Evolutionary conservation across 2,888 invertebrate genomes (phyloP), one percentile per base, ranked within the genome.

Genomic region (Caenorhabditis imperialis): DNA sequence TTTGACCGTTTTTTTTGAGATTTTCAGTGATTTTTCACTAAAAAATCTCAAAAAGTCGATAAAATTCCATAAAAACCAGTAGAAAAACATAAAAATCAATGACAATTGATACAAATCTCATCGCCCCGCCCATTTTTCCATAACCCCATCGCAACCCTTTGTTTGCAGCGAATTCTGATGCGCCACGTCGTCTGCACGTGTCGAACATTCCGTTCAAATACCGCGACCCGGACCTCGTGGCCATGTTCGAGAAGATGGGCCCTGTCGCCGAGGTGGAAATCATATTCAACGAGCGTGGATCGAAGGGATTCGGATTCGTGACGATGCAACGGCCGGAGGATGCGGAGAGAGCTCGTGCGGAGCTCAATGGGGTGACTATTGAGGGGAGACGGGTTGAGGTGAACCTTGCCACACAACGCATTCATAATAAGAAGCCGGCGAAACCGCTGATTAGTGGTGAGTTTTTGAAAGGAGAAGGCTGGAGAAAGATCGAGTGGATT

Each of bases 381-480:
- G 98, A 98, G 94, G 98, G 98, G 93, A 94, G 98, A 93, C 98
- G 97, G 93, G 96, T 98, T 93, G 98, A 98, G 96, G 97, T 97
- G 50, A 71, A 62, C 16, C 33, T 53, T 25, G 70, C 70, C 12
- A 70, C 70, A 8, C 55, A 54, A 27, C 27, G 70, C 18, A 44
- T 70, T 2, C 70, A 70, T 25, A 50, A 14, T 8, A 70, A 70
- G 33, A 70, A 70, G 54, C n/a, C n/a, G n/a, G 18, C 38, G 35
- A 55, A 55, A n/a, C 45, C 63, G 12, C 25, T 55, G 50, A 33
- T 65, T 48, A 20, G 22, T 10, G 48, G 48, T 40, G 3, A 16
- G 53, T 38, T 30, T 30, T 10, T 30, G 30, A 30, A 30, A n/a
- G n/a, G n/a, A n/a, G n/a, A n/a, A n/a, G n/a, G n/a, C n/a, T n/a